Conservation (phyloP, 1,140 invertebrate species). For the Saccostrea echinata region DNA sequence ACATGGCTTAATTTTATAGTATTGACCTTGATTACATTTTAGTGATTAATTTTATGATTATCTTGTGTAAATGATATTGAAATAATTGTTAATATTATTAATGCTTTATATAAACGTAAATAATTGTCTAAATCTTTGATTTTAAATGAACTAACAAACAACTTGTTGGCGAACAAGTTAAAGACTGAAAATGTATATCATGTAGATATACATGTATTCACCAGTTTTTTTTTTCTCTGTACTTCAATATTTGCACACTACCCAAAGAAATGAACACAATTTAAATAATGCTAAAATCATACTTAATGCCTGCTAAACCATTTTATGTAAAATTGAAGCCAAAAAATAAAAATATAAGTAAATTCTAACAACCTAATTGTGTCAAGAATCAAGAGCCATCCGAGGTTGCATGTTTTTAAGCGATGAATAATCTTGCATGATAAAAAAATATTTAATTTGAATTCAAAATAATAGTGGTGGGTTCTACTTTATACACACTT, state of each 20-base stretch:
- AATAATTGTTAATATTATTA: background rate
- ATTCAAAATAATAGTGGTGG: background rate
- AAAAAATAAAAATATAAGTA: background rate
- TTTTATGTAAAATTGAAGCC: background rate
- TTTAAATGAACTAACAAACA: background rate
- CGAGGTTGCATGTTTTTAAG: no score
- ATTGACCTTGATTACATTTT: background rate
- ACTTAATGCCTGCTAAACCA: background rate
- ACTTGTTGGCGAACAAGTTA: background rate
- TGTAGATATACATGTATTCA: background rate
- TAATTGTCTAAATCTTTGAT: slow-evolving; percentile 28
- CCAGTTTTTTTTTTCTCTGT: background rate
- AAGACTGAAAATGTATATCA: background rate
- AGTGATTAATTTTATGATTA: slow-evolving; percentile 17
- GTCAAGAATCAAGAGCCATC: no score
- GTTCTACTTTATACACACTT: background rate
- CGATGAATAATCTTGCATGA: no score
- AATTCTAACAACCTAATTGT: no score
- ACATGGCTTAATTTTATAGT: background rate
- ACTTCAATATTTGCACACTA: background rate
- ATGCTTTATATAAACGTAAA: background rate
- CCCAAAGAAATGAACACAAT: slow-evolving; percentile 22
- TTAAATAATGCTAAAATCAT: slow-evolving; percentile 26
- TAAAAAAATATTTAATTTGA: no score
- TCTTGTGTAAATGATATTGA: slow-evolving; percentile 14